Base-by-base conservation (phyloP, 1,140 invertebrate species). In the Heliconius himera region DNA sequence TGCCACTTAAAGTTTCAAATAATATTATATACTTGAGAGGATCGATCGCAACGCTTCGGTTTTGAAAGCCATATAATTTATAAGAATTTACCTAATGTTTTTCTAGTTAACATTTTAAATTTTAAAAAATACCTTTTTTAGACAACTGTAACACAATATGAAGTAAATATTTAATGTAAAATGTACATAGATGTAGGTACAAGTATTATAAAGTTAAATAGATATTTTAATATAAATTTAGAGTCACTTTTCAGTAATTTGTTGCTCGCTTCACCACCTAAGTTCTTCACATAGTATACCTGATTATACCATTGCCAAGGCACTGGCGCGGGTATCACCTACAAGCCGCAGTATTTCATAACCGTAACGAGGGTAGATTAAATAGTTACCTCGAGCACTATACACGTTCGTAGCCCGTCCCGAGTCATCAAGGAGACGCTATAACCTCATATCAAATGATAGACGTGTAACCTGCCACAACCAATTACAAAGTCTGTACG, bases 391-490 rank as follows among this genome's bases (percentile, higher is more conserved):
- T 80, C 73, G 70, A 80, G 79, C 66, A 72, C 26, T 66, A 70
- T 78, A 73, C 77, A 78, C 74, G 77, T 79, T 76, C 73, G 70
- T 49, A 73, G 71, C 79, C 73, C 74, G 76, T 79, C 77, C 77
- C 77, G 54, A 79, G 82, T 83, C 80, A 81, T 83, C 77, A 83
- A 83, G 82, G 77, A 76, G 82, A 74, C 73, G 82, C 73, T 78
- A 81, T 73, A 81, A 74, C 77, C 66, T 81, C 80, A 72, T 81
- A 83, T 74, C 77, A 81, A 79, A 83, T 81, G 77, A 83, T 81
- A 83, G 81, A 83, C 80, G 77, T 81, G 80, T 77, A 75, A 56
- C 49, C 75, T 75, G 60, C 81, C 46, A 66, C 76, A 84, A 80
- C 83, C 83, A 84, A 84, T 84, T 84, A 84, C 74, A 80, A 80